phyloP scores from a whole-genome alignment of 2,888 invertebrate species.

The Atrina japonica region DNA sequence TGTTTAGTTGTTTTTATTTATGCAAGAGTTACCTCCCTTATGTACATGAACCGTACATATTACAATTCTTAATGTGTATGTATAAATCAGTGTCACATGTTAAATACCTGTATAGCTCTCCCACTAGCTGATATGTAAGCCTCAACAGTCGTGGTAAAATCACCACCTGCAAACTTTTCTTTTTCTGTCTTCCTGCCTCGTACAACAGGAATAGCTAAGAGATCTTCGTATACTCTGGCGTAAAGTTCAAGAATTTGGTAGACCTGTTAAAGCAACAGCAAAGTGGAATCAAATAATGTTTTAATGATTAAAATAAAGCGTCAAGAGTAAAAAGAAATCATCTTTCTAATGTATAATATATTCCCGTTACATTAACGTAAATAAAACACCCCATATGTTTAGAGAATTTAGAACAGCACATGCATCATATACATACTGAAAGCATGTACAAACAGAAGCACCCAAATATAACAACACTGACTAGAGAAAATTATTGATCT shows the following conservation, averaged over 20 bases:
- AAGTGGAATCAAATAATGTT: not conserved
- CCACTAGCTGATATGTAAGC: conserved; percentile 97
- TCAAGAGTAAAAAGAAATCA: not conserved
- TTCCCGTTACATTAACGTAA: not conserved
- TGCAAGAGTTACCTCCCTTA: not conserved
- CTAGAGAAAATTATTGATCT: no score
- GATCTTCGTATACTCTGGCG: conserved; percentile 90
- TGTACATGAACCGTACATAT: no score
- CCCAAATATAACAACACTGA: no score
- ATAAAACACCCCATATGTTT: not conserved
- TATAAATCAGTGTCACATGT: no score
- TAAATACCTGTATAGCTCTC: conserved; percentile 90
- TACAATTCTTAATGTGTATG: no score
- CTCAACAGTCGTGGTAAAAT: conserved; percentile 98
- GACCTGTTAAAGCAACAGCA: conserved; percentile 74
- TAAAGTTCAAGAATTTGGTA: conserved; percentile 88
- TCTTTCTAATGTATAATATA: not conserved
- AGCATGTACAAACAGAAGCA: no score
- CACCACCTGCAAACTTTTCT: conserved; percentile 99
- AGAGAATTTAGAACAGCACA: no score
- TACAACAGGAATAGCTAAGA: conserved; percentile 94
- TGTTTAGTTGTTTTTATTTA: not conserved
- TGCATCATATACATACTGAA: no score
- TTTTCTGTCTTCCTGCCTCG: conserved; percentile 94
- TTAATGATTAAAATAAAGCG: not conserved